A percentile compares a stretch with the other conserved stretches of the same genome.
These are phyloP conservation scores for Bactericera cockerelli DNA, from an alignment of 1,140 invertebrate genomes.

Conservation along the genomic window DNA sequence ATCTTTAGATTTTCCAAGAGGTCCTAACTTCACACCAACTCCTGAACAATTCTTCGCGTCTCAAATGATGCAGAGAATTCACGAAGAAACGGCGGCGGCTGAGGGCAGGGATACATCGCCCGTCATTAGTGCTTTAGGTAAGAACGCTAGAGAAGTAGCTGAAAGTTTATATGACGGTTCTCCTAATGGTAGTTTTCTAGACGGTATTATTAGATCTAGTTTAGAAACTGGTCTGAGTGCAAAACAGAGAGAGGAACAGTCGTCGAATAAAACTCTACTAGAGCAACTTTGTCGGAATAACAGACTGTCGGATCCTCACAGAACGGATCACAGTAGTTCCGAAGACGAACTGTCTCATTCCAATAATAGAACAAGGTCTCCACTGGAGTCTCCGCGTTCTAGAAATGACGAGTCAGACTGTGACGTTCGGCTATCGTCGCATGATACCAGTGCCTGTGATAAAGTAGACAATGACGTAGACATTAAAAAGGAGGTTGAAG, in stretches of 20 bases:
- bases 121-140: constrained; percentile 29
- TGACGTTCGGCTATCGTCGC: background rate
- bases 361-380: background rate
- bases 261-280: constrained; percentile 2
- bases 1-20: constrained; percentile 34
- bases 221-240: constrained; percentile 40
- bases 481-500: background rate
- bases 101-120: constrained; percentile 21
- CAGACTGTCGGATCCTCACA: background rate
- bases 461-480: constrained; percentile 7
- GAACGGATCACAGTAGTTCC: background rate
- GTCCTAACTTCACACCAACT: constrained; percentile 35
- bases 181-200: constrained; percentile 58
- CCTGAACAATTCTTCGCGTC: constrained; percentile 56
- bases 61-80: constrained; percentile 54
- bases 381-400: background rate
- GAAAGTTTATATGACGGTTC: constrained; percentile 42
- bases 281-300: constrained; percentile 7
- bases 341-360: background rate
- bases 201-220: constrained; percentile 63
- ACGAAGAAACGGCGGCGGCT: constrained; percentile 25
- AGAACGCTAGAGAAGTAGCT: constrained; percentile 40
- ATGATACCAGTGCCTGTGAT: constrained; percentile 5
- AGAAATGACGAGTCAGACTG: background rate
- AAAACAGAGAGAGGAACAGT: constrained; percentile 1